These are phyloP conservation scores for Ammodytes marinus DNA, from an alignment of 2,113 vertebrate species.

Conservation along the genomic window DNA sequence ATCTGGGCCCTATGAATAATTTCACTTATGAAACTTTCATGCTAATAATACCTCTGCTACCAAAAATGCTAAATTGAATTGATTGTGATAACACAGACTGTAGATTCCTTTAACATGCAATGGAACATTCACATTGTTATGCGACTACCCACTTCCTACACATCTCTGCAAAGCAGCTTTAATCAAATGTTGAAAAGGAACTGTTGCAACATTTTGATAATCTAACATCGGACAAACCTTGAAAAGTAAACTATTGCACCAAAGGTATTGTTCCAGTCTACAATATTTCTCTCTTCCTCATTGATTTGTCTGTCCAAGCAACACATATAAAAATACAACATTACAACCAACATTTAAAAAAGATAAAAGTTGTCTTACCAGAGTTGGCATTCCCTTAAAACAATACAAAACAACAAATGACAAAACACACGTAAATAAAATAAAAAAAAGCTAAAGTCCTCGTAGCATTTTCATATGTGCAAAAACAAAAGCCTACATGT, in stretches of 20 bases:
- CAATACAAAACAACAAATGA: conserved; percentile 17
- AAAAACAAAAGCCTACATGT: conserved; percentile 63
- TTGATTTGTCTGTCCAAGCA: conserved; percentile 13
- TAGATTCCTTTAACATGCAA: background rate
- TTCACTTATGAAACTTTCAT: background rate
- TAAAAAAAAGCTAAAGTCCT: conserved; percentile 59
- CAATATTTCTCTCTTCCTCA: background rate
- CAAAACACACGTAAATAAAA: conserved; percentile 29
- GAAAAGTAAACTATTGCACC: background rate
- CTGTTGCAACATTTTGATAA: background rate
- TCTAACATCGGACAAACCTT: background rate
- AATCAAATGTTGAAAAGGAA: background rate
- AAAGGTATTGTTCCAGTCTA: background rate
- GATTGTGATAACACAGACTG: background rate
- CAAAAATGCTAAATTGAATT: background rate
- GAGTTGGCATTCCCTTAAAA: conserved; percentile 61
- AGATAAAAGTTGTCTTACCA: conserved; percentile 81
- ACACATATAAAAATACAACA: conserved; percentile 8
- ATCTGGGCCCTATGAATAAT: background rate
- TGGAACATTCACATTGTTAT: background rate
- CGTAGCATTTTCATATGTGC: conserved; percentile 71
- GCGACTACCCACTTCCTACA: background rate
- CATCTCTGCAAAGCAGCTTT: background rate
- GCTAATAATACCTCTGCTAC: background rate
- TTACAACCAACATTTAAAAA: background rate